Conservation (phyloP, 2,888 invertebrate genomes). For the Diplazon laetatorius region DNA sequence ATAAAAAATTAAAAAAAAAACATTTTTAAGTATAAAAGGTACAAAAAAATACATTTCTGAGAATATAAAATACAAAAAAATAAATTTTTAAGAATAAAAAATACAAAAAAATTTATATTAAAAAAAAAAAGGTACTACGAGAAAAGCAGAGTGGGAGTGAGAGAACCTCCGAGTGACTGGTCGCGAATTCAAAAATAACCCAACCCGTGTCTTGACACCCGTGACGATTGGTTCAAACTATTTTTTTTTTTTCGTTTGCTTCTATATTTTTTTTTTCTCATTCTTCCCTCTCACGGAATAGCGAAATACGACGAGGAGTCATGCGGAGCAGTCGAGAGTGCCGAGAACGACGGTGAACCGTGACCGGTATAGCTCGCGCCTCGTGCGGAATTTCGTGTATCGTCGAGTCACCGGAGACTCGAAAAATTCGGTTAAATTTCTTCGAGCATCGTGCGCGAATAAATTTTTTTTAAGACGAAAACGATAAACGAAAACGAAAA, state of each 20-base stretch:
- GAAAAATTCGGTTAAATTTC: slow-evolving; percentile 38
- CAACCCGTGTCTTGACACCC: slow-evolving; percentile 31
- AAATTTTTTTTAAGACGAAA: background rate
- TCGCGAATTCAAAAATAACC: slow-evolving; percentile 64
- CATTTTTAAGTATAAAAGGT: too few species aligned
- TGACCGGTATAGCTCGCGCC: slow-evolving; percentile 38
- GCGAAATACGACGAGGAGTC: background rate
- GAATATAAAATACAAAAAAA: too few species aligned
- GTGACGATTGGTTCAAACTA: slow-evolving; percentile 20
- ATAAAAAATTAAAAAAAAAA: too few species aligned
- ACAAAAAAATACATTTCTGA: background rate
- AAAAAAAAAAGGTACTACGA: background rate
- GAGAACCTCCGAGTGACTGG: slow-evolving; percentile 12
- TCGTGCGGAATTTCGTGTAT: slow-evolving; percentile 25
- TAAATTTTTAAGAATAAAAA: too few species aligned
- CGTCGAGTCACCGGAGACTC: slow-evolving; percentile 12
- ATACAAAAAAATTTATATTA: too few species aligned
- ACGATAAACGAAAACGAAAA: background rate
- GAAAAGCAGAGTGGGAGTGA: background rate
- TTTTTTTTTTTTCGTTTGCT: slow-evolving; percentile 17
- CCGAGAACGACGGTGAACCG: slow-evolving; percentile 27
- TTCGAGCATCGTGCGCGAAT: slow-evolving; percentile 15
- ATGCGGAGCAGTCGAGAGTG: slow-evolving; percentile 9
- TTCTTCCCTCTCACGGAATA: background rate
- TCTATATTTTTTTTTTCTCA: slow-evolving; percentile 18